Evolutionary conservation across 2,113 vertebrate species (phyloP), one percentile per base, ranked within the genome.

Genomic region (Nycticebus coucang): DNA sequence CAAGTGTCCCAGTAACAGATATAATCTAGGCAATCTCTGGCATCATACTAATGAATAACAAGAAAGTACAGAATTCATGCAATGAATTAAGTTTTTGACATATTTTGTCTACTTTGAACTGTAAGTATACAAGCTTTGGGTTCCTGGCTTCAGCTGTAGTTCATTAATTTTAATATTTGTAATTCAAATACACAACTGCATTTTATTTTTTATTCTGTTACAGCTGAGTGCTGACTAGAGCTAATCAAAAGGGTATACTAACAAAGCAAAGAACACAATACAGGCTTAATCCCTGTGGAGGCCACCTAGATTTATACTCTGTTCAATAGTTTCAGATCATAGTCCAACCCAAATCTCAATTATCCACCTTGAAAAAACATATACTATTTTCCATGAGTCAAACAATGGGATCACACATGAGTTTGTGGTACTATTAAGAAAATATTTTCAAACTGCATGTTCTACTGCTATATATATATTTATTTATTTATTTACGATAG

Each of bases 181-280:
- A 11, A 82, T 21, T 94, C 15, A 71, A 87, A 80, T 50, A 53
- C 30, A 1, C 72, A 95, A 62, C 1, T 84, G 13, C 9, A 84
- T 35, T 91, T 72, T 60, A 50, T 21, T 88, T 93, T 37, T 85
- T 45, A 59, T 9, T 80, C 74, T 87, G 60, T 92, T 89, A 81
- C 0, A 35, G 69, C 0, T 59, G 45, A 88, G 12, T 53, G 7
- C 18, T 53, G 50, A 92, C 50, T 33, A 4, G 22, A 94, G 33
- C 57, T 66, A 75, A 84, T 86, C 50, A 91, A 93, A 87, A 87
- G 8, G 2, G 13, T 57, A 11, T 0, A 78, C 15, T 68, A 78
- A 66, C 22, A 81, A 92, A 92, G 24, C 41, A 89, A 95, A 78
- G 55, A 94, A 87, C 24, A 87, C 24, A 37, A 69, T 13, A 53